Evolutionary conservation across 2,888 invertebrate species (phyloP).

Genomic region (Cryptus viduatorius): DNA sequence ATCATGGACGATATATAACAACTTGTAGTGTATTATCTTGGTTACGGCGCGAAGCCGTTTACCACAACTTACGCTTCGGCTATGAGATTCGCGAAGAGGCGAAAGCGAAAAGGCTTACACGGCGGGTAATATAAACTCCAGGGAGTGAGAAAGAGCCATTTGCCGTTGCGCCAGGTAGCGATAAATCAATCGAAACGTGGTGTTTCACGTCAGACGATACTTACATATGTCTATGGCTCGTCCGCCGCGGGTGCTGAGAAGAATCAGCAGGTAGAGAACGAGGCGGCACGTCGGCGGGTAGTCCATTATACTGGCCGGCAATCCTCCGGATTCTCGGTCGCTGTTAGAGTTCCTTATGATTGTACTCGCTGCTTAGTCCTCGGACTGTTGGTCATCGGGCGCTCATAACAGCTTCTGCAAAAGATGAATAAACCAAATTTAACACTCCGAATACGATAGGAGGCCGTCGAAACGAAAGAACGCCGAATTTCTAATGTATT

Average conservation of each 20-base stretch:
- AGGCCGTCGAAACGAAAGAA: neutral
- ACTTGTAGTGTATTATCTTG: constrained; percentile 47
- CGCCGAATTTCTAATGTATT: no score
- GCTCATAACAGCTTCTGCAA: constrained; percentile 83
- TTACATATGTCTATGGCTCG: constrained; percentile 84
- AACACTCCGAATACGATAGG: constrained; percentile 4
- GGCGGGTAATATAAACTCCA: constrained; percentile 43
- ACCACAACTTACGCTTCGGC: constrained; percentile 31
- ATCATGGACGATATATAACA: constrained; percentile 56
- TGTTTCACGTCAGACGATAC: constrained; percentile 71
- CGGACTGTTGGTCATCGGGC: constrained; percentile 82
- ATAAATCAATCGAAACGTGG: constrained; percentile 63
- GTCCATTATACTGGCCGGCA: constrained; percentile 77
- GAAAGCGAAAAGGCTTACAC: constrained; percentile 27
- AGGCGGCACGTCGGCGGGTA: constrained; percentile 81
- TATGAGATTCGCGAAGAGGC: constrained; percentile 6
- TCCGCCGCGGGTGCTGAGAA: constrained; percentile 78
- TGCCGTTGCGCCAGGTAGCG: constrained; percentile 46
- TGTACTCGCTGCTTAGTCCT: constrained; percentile 69
- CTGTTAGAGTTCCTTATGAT: constrained; percentile 31
- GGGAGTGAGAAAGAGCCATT: constrained; percentile 12
- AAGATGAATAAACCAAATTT: constrained; percentile 59
- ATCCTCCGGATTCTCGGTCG: constrained; percentile 39
- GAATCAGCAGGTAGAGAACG: constrained; percentile 79
- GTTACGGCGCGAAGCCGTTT: constrained; percentile 50